phyloP scores from a whole-genome alignment of 2,113 vertebrate species.

The Chelonoidis abingdonii region DNA sequence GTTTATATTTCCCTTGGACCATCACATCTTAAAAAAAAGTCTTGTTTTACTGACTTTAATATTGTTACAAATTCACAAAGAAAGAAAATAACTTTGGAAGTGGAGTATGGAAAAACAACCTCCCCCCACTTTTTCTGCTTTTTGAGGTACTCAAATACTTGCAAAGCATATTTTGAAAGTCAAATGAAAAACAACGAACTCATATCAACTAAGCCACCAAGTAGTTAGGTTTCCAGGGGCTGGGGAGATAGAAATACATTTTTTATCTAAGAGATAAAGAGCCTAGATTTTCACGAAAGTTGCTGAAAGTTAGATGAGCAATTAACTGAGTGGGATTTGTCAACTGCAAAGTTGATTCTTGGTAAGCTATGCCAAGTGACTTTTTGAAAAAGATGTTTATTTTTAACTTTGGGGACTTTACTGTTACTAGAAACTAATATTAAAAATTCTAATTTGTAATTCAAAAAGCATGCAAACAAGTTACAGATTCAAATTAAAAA shows the following conservation, averaged over 20 bases:
- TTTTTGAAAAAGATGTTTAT: neutral
- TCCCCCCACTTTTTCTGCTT: neutral
- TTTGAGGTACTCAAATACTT: constrained; percentile 31
- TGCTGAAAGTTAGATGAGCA: neutral
- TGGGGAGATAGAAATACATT: neutral
- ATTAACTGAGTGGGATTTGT: constrained; percentile 18
- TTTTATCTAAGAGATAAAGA: neutral
- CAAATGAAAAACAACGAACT: constrained; percentile 16
- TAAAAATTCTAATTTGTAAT: neutral
- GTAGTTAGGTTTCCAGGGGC: neutral
- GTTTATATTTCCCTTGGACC: neutral
- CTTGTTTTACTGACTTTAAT: neutral
- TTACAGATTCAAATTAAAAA: neutral
- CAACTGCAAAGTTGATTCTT: neutral
- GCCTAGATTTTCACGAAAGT: neutral
- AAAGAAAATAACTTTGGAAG: neutral
- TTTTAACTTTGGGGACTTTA: neutral
- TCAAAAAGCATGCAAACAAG: neutral
- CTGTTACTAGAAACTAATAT: neutral
- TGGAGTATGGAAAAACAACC: neutral
- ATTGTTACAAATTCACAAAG: neutral
- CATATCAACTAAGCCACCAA: neutral
- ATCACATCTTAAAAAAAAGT: neutral
- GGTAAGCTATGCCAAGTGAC: neutral
- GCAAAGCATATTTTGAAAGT: neutral